Base-by-base conservation (phyloP, 2,797 vertebrate genomes). In the Odontamblyopus lacepedii region DNA sequence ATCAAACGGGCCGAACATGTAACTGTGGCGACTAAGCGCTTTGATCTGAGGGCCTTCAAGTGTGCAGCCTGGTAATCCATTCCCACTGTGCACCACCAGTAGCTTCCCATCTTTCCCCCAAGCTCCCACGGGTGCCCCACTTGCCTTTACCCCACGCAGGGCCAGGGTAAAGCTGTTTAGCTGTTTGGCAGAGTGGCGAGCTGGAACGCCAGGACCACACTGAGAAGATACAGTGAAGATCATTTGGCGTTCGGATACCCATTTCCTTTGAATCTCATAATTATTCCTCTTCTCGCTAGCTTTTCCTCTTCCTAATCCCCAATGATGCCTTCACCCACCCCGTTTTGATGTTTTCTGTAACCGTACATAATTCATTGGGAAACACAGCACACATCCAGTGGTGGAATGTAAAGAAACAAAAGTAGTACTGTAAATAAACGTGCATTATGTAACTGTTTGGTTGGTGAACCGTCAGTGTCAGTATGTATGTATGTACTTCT, bases 21-120 rank as follows among this genome's bases (percentile, higher is more conserved):
- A 51, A 63, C 69, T 41, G 59, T 29, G 56, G 50, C 72, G 38
- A 48, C 69, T 73, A 79, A 84, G 77, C 0, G 23, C 83, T 89
- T 86, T 88, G 83, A 91, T 89, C 82, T 81, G 80, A 79, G 69
- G 83, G 78, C 76, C 86, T 89, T 78, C 41, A 5, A 77, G 78
- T 83, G 77, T 77, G 60, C 60, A 72, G 74, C 75, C 80, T 69
- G 78, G 81, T 79, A 83, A 90, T 90, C 80, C 83, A 88, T 87
- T 87, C 79, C 75, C 74, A 41, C 69, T 78, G 74, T 73, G 70
- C 67, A 74, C 80, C 79, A 63, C 71, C 71, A 69, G 78, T 35
- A 62, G 44, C 83, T 75, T 73, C 65, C 65, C 78, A 83, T 81
- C 78, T 32, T 61, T 81, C 69, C 72, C 72, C 72, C 75, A 38